These are phyloP conservation scores for Augochlora pura DNA, from an alignment of 1,140 invertebrate species.

Conservation along the genomic window DNA sequence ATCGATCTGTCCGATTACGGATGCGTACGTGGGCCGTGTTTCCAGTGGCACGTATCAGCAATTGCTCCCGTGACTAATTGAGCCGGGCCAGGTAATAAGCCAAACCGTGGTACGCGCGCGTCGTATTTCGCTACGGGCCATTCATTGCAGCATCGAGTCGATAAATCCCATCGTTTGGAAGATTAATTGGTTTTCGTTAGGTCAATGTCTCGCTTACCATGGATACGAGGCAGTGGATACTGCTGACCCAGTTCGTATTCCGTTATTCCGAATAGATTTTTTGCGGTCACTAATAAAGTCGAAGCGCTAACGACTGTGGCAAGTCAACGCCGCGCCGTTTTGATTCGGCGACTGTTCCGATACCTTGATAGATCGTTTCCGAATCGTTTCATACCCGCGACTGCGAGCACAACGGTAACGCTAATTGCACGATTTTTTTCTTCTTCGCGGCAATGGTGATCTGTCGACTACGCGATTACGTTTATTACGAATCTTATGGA, in stretches of 20 bases:
- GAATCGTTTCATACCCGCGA: neutral
- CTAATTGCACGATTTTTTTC: too few species aligned
- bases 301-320: neutral
- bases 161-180: conserved; percentile 18
- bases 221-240: neutral
- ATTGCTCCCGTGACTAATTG: conserved; percentile 12
- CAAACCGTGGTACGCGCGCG: neutral
- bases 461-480: too few species aligned
- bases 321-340: neutral
- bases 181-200: conserved; percentile 31
- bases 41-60: neutral
- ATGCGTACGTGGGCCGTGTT: neutral
- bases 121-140: neutral
- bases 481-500: too few species aligned
- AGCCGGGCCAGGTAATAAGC: neutral
- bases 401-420: too few species aligned
- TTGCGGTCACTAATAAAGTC: neutral
- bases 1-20: neutral
- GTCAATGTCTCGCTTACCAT: neutral
- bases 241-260: conserved; percentile 23
- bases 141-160: conserved; percentile 1
- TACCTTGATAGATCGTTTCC: neutral
- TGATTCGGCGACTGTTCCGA: neutral
- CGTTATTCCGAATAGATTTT: conserved; percentile 30
- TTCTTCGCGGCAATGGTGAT: too few species aligned